These are phyloP conservation scores for Lasiurus borealis DNA, from an alignment of 2,113 vertebrate genomes.

Conservation along the genomic window DNA sequence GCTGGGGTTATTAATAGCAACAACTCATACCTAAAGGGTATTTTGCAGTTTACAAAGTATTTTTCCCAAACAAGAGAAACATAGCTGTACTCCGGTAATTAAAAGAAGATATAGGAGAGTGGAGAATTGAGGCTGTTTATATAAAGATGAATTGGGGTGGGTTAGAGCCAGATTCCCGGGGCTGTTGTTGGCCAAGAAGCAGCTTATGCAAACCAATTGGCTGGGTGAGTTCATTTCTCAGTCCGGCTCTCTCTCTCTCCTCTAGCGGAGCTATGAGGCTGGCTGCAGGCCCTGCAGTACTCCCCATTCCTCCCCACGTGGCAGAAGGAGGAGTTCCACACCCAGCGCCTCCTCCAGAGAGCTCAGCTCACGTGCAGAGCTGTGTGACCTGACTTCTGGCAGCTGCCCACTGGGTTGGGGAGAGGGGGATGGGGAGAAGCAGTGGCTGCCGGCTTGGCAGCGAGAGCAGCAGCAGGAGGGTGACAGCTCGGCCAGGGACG, in stretches of 20 bases:
- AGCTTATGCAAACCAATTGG: constrained; percentile 18
- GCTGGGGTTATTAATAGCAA: background rate
- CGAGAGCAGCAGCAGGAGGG: background rate
- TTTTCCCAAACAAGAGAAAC: background rate
- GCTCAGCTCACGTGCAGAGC: constrained; percentile 80
- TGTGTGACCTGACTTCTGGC: constrained; percentile 66
- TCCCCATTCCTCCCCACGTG: constrained; percentile 81
- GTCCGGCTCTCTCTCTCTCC: background rate
- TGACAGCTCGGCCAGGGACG: background rate
- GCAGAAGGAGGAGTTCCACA: constrained; percentile 80
- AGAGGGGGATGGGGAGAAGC: background rate
- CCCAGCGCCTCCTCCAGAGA: background rate
- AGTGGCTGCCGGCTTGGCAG: background rate
- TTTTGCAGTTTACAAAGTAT: background rate
- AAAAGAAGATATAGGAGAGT: background rate
- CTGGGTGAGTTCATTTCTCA: background rate
- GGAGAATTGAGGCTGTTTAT: background rate
- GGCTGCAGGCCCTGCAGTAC: constrained; percentile 20
- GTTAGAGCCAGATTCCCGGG: constrained; percentile 2
- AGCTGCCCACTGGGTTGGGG: background rate
- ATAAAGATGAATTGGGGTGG: background rate
- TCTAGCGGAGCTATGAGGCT: background rate
- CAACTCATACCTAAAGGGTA: background rate
- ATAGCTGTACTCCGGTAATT: background rate
- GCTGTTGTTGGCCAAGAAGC: background rate